phyloP scores from a whole-genome alignment of 2,888 invertebrate genomes.

The Sarcophaga caerulescens region DNA sequence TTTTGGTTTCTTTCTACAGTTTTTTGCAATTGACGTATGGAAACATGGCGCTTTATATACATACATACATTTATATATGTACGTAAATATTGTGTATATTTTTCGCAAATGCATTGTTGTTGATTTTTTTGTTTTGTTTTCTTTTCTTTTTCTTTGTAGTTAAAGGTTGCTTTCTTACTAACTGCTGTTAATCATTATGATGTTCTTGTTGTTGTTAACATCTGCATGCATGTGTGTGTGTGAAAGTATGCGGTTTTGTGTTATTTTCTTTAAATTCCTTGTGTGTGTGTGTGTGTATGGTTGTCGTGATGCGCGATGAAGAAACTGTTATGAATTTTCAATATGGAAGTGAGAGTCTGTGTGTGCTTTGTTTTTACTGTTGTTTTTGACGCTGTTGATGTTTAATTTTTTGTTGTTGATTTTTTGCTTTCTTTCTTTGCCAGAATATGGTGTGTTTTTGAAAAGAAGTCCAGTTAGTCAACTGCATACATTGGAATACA shows the following conservation, averaged over 20 bases:
- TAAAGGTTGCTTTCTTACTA: slow-evolving; percentile 62
- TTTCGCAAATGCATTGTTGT: slow-evolving; percentile 14
- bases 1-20: background rate
- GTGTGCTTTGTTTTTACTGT: background rate
- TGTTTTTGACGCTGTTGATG: slow-evolving; percentile 12
- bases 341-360: background rate
- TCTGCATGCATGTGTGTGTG: background rate
- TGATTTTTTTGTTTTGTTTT: background rate
- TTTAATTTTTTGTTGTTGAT: background rate
- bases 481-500: background rate
- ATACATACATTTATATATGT: background rate
- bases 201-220: slow-evolving; percentile 16
- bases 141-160: slow-evolving; percentile 51
- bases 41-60: slow-evolving; percentile 44
- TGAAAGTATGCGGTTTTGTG: no score
- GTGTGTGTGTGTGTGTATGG: slow-evolving; percentile 29
- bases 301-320: slow-evolving; percentile 45
- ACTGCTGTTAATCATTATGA: slow-evolving; percentile 57
- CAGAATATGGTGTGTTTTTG: background rate
- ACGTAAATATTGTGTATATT: slow-evolving; percentile 18
- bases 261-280: background rate
- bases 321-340: background rate
- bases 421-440: background rate
- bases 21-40: slow-evolving; percentile 57
- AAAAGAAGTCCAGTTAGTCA: background rate